Base-by-base conservation (phyloP, 2,888 invertebrate genomes). In the Trichogramma dendrolimi region DNA sequence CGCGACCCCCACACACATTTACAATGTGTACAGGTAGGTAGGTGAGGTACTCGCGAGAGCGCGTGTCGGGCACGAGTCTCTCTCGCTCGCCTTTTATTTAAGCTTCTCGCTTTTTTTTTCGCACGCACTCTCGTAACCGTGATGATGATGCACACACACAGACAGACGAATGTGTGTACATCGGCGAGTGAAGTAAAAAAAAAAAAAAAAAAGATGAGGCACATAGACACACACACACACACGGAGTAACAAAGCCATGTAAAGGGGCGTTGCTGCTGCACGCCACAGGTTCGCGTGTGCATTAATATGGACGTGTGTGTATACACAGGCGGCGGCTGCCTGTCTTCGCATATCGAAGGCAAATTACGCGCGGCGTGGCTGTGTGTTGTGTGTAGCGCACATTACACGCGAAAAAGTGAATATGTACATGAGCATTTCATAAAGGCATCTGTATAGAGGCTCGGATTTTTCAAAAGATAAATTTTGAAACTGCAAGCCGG, bases 271-370 rank as follows among this genome's bases (percentile, higher is more conserved):
- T 27, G 27, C 27, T 27, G 27, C 3, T 27, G 27, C 27, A 27
- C 27, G 27, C 27, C 27, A 27, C 27, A 27, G 27, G 27, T 27
- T 27, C 27, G 27, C 27, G 27, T 27, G 27, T 27, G 3, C 27
- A 27, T 27, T 27, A 27, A 27, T 27, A 27, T 27, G 27, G 27
- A 27, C 27, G 27, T 27, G 27, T 27, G 3, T 27, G 27, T 27
- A 2, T 27, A 27, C 3, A 27, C 27, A 27, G 27, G 27, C 27
- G 27, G 27, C 27, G 27, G n/a, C 7, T 53, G 42, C 53, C 55
- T 60, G 60, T 53, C 50, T 60, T 60, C 55, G 54, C 54, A n/a
- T 27, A 27, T 27, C 53, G 58, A 44, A 51, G 43, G 56, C 58
- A 58, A 62, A 62, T 62, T 58, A 38, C 52, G 54, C 38, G 56